phyloP scores from a whole-genome alignment of 2,113 vertebrate genomes.

The Callipepla squamata region DNA sequence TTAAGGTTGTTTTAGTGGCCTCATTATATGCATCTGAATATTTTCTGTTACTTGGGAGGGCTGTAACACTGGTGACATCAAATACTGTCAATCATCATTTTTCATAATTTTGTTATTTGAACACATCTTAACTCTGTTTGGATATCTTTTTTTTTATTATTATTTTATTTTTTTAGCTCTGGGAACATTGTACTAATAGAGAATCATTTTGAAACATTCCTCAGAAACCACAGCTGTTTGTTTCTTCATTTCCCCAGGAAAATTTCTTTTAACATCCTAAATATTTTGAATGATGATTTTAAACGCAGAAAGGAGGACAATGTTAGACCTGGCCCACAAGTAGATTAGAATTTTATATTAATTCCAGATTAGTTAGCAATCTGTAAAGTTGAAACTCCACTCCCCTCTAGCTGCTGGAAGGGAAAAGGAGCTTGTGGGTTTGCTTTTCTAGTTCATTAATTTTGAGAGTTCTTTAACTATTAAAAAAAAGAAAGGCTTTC shows the following conservation, averaged over 20 bases:
- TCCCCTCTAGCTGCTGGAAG: conserved; percentile 58
- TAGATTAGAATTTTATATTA: conserved; percentile 33
- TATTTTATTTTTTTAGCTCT: neutral
- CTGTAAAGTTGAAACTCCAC: conserved; percentile 55
- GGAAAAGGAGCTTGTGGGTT: neutral
- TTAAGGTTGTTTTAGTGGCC: neutral
- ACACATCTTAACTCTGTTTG: neutral
- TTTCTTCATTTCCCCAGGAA: conserved; percentile 19
- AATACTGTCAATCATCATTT: neutral
- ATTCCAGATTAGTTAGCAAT: conserved; percentile 20
- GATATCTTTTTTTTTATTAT: neutral
- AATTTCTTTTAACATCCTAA: conserved; percentile 11
- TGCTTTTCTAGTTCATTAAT: neutral
- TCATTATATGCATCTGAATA: neutral
- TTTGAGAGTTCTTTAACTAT: neutral
- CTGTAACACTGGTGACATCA: neutral
- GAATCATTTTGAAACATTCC: conserved; percentile 4
- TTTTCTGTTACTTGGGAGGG: neutral
- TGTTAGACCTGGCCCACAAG: neutral
- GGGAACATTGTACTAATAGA: neutral
- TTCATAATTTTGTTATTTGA: neutral
- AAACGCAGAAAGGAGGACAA: neutral
- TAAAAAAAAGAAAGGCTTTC: neutral
- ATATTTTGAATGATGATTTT: neutral
- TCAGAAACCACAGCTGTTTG: neutral